A percentile compares a stretch with the other conserved stretches of the same genome.
These are phyloP conservation scores for Corythoichthys haematopterus DNA, from an alignment of 2,113 vertebrate genomes.

Conservation along the genomic window DNA sequence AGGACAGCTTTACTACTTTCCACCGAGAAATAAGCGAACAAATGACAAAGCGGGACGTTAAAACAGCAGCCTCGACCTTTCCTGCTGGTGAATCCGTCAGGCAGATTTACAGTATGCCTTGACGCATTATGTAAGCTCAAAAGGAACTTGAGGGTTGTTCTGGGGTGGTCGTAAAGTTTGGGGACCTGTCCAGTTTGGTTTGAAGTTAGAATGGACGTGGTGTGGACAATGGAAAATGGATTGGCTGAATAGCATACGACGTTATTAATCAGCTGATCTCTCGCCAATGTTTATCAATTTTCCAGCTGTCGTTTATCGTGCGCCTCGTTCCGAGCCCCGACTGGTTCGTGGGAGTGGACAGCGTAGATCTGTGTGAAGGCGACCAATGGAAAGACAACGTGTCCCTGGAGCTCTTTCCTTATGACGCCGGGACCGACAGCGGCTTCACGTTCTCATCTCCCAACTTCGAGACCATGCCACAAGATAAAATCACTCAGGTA, in stretches of 20 bases:
- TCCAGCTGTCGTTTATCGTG: slow-evolving; percentile 87
- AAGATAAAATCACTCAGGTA: slow-evolving; percentile 87
- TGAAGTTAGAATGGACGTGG: neutral
- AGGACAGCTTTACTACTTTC: slow-evolving; percentile 4
- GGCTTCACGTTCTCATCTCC: slow-evolving; percentile 98
- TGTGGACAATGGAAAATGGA: neutral
- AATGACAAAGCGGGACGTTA: slow-evolving; percentile 7
- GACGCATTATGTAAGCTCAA: slow-evolving; percentile 14
- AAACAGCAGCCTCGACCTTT: slow-evolving; percentile 9
- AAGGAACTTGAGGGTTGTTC: slow-evolving; percentile 6
- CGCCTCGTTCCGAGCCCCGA: slow-evolving; percentile 91
- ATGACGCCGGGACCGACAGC: slow-evolving; percentile 93
- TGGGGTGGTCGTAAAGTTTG: slow-evolving; percentile 17
- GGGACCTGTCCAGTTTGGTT: slow-evolving; percentile 9
- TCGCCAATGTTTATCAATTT: neutral
- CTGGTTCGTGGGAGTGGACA: slow-evolving; percentile 94
- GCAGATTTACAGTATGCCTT: slow-evolving; percentile 12
- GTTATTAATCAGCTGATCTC: no score
- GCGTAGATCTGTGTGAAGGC: slow-evolving; percentile 83
- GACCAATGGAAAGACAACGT: slow-evolving; percentile 82
- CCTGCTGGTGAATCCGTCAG: slow-evolving; percentile 3
- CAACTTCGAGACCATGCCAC: slow-evolving; percentile 95
- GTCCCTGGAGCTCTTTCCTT: slow-evolving; percentile 81
- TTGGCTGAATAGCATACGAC: neutral
- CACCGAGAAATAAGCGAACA: slow-evolving; percentile 4